Evolutionary conservation across 2,113 vertebrate genomes (phyloP).

Genomic region (Delphinus delphis): DNA sequence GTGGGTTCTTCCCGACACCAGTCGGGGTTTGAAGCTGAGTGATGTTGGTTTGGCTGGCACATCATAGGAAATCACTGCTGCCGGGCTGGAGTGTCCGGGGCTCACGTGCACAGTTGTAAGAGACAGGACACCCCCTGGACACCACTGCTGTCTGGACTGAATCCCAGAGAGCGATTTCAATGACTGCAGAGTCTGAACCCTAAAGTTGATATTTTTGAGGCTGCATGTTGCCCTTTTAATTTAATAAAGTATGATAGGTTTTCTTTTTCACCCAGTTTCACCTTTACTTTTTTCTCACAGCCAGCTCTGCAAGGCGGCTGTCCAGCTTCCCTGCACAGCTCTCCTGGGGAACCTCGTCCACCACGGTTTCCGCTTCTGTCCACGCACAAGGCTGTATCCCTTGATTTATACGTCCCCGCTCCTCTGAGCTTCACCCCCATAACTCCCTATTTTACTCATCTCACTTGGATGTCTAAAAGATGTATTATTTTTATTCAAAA

Average conservation of each 20-base stretch:
- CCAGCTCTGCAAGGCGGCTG: background rate
- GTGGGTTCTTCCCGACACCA: background rate
- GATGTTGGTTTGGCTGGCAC: background rate
- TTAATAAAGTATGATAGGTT: background rate
- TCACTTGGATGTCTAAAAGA: background rate
- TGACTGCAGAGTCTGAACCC: background rate
- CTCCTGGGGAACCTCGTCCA: background rate
- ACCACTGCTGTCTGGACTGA: background rate
- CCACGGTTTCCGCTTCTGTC: rapidly evolving
- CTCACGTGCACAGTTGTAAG: background rate
- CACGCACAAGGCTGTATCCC: rapidly evolving
- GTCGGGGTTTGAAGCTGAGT: background rate
- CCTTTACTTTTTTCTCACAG: background rate
- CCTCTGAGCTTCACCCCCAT: background rate
- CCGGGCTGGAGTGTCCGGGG: background rate
- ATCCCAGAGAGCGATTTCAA: background rate
- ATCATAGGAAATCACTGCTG: background rate
- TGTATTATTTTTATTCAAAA: background rate
- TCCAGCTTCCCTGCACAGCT: rapidly evolving
- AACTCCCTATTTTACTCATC: no score
- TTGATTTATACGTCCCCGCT: rapidly evolving
- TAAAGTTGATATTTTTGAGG: background rate
- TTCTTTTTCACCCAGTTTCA: background rate
- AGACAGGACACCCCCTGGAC: background rate
- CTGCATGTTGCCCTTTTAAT: background rate